phyloP scores from a whole-genome alignment of 2,113 vertebrate species.

The Cariama cristata region DNA sequence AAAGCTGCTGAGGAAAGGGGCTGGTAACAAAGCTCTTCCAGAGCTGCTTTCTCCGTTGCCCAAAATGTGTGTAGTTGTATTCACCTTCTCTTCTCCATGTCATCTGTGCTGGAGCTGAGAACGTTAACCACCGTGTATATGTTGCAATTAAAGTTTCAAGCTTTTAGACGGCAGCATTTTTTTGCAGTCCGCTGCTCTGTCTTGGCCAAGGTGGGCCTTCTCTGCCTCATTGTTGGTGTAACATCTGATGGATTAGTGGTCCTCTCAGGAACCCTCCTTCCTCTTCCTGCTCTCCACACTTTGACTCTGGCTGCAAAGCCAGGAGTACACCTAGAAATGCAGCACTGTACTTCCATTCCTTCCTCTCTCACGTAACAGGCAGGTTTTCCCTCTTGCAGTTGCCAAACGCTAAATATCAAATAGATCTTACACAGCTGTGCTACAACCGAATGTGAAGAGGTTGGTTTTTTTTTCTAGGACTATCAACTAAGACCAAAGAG shows the following conservation, averaged over 20 bases:
- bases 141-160: background rate
- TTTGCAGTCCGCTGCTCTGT: background rate
- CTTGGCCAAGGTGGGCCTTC: background rate
- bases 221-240: background rate
- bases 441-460: slow-evolving; percentile 14
- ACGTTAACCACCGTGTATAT: accelerated
- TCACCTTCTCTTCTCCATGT: background rate
- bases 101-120: background rate
- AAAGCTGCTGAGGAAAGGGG: slow-evolving; percentile 14
- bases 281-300: background rate
- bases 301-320: background rate
- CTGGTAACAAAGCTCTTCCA: background rate
- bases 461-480: slow-evolving; percentile 37
- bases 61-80: background rate
- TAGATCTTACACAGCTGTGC: slow-evolving; percentile 40
- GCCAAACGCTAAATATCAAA: slow-evolving; percentile 36
- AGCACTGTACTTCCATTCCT: slow-evolving; percentile 22
- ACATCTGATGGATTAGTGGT: background rate
- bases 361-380: background rate
- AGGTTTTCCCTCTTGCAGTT: background rate
- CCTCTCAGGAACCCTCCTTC: slow-evolving; percentile 52
- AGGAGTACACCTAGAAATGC: background rate
- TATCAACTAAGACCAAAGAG: slow-evolving; percentile 71
- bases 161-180: background rate
- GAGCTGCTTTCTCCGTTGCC: background rate